Conservation (phyloP, 2,888 invertebrate genomes). For the Griposia aprilina region DNA sequence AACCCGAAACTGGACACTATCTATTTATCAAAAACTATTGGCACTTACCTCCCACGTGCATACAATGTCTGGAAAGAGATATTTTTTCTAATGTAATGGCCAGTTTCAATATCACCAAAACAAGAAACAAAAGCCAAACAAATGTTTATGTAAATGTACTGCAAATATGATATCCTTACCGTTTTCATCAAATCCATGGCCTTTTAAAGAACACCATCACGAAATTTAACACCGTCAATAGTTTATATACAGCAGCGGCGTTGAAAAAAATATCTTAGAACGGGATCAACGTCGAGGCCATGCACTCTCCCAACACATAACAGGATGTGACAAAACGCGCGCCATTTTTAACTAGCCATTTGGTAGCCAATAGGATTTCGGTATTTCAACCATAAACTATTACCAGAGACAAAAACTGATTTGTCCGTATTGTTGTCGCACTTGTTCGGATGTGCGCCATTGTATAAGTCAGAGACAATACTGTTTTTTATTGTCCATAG, state of each 20-base stretch:
- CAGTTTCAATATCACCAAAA: slow-evolving; percentile 91
- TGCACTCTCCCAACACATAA: slow-evolving; percentile 86
- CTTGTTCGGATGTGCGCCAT: slow-evolving; percentile 69
- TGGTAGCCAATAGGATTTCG: slow-evolving; percentile 77
- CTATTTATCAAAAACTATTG: slow-evolving; percentile 83
- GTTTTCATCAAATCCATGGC: slow-evolving; percentile 92
- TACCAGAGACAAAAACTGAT: slow-evolving; percentile 62
- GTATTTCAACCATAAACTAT: slow-evolving; percentile 71
- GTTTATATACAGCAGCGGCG: slow-evolving; percentile 82
- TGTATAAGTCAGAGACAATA: slow-evolving; percentile 38
- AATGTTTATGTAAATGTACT: slow-evolving; percentile 80
- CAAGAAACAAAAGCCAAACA: slow-evolving; percentile 91
- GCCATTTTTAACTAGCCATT: slow-evolving; percentile 81
- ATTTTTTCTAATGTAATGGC: slow-evolving; percentile 91
- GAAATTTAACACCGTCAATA: slow-evolving; percentile 85
- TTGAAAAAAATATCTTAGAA: slow-evolving; percentile 83
- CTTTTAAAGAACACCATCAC: slow-evolving; percentile 90
- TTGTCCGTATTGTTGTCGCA: slow-evolving; percentile 67
- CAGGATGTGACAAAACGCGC: slow-evolving; percentile 90
- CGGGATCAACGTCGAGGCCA: slow-evolving; percentile 87
- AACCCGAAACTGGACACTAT: slow-evolving; percentile 84
- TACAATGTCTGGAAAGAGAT: slow-evolving; percentile 90
- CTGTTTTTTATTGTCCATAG: slow-evolving; percentile 11
- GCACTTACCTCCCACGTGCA: slow-evolving; percentile 90
- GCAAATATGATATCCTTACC: slow-evolving; percentile 85